Conservation (phyloP, 1,140 invertebrate genomes). For the Drepana arcuata region DNA sequence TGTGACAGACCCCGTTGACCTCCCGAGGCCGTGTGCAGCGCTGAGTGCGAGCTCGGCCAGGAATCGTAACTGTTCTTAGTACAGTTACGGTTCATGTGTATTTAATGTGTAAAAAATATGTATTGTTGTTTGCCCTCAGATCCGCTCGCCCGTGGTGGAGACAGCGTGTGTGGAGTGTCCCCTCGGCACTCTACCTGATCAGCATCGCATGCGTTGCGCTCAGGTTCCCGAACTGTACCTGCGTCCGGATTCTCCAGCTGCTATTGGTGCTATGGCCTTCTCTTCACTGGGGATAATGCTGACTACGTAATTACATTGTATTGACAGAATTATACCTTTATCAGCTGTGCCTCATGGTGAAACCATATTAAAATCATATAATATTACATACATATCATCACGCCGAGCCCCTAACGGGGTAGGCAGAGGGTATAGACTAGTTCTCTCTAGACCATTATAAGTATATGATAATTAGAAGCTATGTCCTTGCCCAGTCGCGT, state of each 20-base stretch:
- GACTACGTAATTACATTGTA: conserved; percentile 78
- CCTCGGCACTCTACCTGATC: conserved; percentile 85
- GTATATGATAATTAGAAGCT: too few species aligned
- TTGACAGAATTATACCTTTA: too few species aligned
- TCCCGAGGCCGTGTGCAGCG: conserved; percentile 91
- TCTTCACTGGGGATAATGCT: conserved; percentile 84
- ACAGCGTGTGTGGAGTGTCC: conserved; percentile 88
- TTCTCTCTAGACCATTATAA: too few species aligned
- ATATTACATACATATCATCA: too few species aligned
- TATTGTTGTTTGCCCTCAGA: conserved; percentile 67
- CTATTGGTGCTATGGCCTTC: conserved; percentile 90
- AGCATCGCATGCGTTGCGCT: conserved; percentile 80
- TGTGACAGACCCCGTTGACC: conserved; percentile 81
- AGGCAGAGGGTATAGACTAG: too few species aligned
- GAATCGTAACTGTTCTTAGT: too few species aligned
- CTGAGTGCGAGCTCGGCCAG: conserved; percentile 88
- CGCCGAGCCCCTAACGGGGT: too few species aligned
- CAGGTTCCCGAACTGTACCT: conserved; percentile 90
- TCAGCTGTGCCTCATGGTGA: too few species aligned
- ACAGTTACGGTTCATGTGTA: too few species aligned
- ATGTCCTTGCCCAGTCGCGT: too few species aligned
- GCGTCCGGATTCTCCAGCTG: conserved; percentile 85
- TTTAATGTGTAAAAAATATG: background rate
- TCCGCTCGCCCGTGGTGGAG: conserved; percentile 83
- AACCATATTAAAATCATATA: too few species aligned